Evolutionary conservation across 1,140 invertebrate genomes (phyloP), one percentile per base, ranked within the genome.

Genomic region (Pseudoatta argentina): DNA sequence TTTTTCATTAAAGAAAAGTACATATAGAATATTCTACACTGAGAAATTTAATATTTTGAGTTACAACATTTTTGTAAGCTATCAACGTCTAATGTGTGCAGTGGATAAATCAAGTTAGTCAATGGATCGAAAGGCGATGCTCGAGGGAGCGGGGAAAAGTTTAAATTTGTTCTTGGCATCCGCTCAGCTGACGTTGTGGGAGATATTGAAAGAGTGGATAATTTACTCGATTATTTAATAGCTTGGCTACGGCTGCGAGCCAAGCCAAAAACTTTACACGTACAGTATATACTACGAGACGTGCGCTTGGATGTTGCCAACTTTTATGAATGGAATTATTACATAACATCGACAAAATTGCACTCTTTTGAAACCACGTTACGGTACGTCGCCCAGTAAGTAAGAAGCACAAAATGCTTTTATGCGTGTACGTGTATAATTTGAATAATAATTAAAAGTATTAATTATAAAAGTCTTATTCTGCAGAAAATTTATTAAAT

Each of bases 181-280:
- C 63, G 83, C 69, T 72, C 64, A 64, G 82, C 82, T 88, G 83
- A 89, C 87, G 87, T 73, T 57, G 87, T 67, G 44, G 59, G 51
- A 39, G 24, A 44, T 75, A 55, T 34, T 69, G 24, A 57, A 85
- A 30, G 48, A 73, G 61, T 67, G 34, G 30, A 88, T 87, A 89
- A 89, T 89, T 89, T 57, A 88, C 85, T 83, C 53, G 71, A 89
- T 89, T 89, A 89, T 88, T 91, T 91, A 91, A 91, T 90, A 86
- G 86, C 63, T 86, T 81, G 89, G 85, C 82, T 86, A 39, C 48
- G 61, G 55, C 69, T 86, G 77, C 86, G 86, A 86, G 81, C 55
- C 82, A 89, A 81, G 81, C 55, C 82, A 89, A 81, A 44, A 57
- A 16, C n/a, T 69, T 77, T 39, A 81, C 51, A 81, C 30, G 21